phyloP scores from a whole-genome alignment of 2,797 vertebrate species.

The Ispidina lecontei region DNA sequence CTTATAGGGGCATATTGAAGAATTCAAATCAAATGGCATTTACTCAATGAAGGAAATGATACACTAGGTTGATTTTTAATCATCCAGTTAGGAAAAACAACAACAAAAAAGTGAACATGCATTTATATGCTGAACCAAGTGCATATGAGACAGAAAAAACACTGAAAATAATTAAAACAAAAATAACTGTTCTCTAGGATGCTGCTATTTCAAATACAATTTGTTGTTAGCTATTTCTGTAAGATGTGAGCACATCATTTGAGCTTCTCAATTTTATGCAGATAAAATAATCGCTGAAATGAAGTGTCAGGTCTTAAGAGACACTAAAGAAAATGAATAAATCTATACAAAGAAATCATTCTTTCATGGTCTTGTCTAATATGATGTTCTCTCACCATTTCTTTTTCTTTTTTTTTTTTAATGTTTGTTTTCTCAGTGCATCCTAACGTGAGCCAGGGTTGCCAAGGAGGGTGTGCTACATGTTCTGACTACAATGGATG shows the following conservation, averaged over 20 bases:
- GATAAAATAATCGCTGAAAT: not conserved
- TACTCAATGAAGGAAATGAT: slow-evolving; percentile 3
- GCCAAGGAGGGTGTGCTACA: slow-evolving; percentile 95
- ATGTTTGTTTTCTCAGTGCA: slow-evolving; percentile 81
- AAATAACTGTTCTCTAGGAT: not conserved
- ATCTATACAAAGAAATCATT: not conserved
- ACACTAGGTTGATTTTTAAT: not conserved
- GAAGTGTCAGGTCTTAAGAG: not conserved
- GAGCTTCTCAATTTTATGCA: not conserved
- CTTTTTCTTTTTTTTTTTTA: not conserved
- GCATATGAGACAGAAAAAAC: not conserved
- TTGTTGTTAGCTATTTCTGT: not conserved
- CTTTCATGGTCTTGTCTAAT: slow-evolving; percentile 4
- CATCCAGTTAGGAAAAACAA: not conserved
- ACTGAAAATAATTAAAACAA: not conserved
- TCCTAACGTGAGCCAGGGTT: slow-evolving; percentile 91
- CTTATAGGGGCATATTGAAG: not conserved
- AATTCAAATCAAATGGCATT: not conserved
- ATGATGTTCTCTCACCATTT: not conserved
- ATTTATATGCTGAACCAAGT: not conserved
- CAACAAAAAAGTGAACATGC: not conserved
- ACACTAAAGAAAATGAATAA: not conserved
- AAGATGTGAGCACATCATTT: not conserved
- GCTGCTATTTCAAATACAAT: not conserved
- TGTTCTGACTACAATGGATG: slow-evolving; percentile 99